Base-by-base conservation (phyloP, 2,888 invertebrate genomes). In the Pseudococcus longispinus region DNA sequence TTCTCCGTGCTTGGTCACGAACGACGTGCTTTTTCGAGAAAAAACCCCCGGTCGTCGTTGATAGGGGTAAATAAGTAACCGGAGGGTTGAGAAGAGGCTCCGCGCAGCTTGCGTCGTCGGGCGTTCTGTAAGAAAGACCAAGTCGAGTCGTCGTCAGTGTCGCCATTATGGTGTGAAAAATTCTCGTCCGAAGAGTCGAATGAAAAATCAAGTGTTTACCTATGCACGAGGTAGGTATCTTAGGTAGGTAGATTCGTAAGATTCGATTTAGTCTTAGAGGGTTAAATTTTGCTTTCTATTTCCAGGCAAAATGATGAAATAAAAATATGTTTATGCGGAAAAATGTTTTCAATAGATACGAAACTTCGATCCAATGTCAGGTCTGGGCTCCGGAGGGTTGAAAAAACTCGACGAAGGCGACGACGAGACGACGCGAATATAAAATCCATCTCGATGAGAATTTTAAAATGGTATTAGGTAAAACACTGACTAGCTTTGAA, bases 21-120 rank as follows among this genome's bases (percentile, higher is more conserved):
- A 46, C 84, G 46, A 46, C 84, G 46, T 84, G 84, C 84, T 84
- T 46, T 51, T 84, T 84, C 84, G 84, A 46, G 84, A 46, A 84
- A 84, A 84, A 51, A 23, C 55, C 29, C 9, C 51, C 23, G 55
- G 26, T 15, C 55, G 55, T n/a, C 13, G n/a, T 55, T 4, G n/a
- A n/a, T 55, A n/a, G 6, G 23, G 11, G 20, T 23, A 37, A 37
- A 37, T 37, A 37, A 37, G 37, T 37, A 37, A 37, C 37, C 37
- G 23, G 23, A 11, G 60, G 60, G 23, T 23, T 2, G 23, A 44
- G 82, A 20, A 23, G n/a, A 44, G 44, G 82, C 13, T 5, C 13
- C 60, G 23, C 60, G 60, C 23, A 20, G 60, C 55, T n/a, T 18
- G 55, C n/a, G 6, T n/a, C 9, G 5, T 46, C n/a, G 4, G 0